These are phyloP conservation scores for Excalfactoria chinensis DNA, from an alignment of 2,113 vertebrate genomes.

Conservation along the genomic window DNA sequence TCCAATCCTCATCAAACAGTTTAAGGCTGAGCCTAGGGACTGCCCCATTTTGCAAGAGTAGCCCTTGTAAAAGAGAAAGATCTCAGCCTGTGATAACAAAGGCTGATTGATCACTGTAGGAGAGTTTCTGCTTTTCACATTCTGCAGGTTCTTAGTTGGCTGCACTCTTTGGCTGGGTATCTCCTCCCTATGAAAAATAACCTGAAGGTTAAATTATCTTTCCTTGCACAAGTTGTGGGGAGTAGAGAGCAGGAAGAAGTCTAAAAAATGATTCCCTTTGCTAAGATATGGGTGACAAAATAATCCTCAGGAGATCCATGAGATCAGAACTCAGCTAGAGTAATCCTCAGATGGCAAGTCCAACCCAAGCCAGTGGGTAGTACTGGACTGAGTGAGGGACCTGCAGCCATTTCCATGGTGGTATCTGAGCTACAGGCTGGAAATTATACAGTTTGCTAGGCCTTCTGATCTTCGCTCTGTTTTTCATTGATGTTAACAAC, in stretches of 20 bases:
- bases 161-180: neutral
- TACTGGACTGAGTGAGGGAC: neutral
- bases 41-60: neutral
- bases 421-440: neutral
- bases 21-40: neutral
- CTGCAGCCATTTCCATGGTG: neutral
- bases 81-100: neutral
- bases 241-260: neutral
- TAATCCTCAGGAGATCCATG: neutral
- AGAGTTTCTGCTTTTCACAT: neutral
- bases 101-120: neutral
- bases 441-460: neutral
- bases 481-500: slow-evolving; percentile 35
- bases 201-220: slow-evolving; percentile 9
- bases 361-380: neutral
- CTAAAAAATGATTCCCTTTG: neutral
- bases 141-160: neutral
- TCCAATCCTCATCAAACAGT: neutral
- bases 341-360: neutral
- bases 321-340: neutral
- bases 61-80: neutral
- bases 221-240: neutral
- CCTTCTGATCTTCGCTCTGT: neutral
- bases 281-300: neutral
- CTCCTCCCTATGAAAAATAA: neutral